Percentiles rank a stretch among this genome's conserved stretches.
Conservation (phyloP, 2,888 invertebrate species). For the Hymenopus coronatus region DNA sequence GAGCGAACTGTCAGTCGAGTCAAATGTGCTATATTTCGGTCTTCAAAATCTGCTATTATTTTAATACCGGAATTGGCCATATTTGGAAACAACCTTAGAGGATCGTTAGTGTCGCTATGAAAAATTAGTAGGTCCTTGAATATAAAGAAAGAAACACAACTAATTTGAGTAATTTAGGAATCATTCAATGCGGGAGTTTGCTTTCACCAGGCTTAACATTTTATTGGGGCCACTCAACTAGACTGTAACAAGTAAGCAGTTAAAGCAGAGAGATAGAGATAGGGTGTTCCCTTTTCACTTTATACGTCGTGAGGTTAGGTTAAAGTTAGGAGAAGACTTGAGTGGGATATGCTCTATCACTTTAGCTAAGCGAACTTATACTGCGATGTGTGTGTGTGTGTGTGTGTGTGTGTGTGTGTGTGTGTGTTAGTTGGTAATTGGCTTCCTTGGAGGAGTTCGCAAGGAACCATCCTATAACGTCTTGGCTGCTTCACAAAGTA, state of each 20-base stretch:
- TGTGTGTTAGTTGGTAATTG: conserved; percentile 1
- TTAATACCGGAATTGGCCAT: no score
- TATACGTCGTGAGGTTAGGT: conserved; percentile 2
- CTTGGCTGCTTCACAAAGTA: not conserved
- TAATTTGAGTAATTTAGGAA: not conserved
- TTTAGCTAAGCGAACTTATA: conserved; percentile 16
- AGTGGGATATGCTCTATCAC: conserved; percentile 12
- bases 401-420: not conserved
- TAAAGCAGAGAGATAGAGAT: not conserved
- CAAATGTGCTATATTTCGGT: no score
- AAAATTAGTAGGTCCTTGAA: not conserved
- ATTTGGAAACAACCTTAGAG: no score
- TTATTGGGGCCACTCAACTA: conserved; percentile 12
- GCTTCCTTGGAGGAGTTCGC: conserved; percentile 12
- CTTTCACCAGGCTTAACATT: not conserved
- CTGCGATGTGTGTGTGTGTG: not conserved
- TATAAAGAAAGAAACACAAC: not conserved
- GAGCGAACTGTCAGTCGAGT: no score
- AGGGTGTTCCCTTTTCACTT: not conserved
- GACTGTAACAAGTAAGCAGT: conserved; percentile 5
- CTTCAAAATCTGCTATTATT: no score
- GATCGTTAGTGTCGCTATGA: not conserved
- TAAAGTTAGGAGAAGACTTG: conserved; percentile 3
- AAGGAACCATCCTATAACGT: conserved; percentile 15
- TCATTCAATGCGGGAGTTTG: not conserved